Base-by-base conservation (phyloP, 2,113 vertebrate genomes). In the Amblyopsis rosae region DNA sequence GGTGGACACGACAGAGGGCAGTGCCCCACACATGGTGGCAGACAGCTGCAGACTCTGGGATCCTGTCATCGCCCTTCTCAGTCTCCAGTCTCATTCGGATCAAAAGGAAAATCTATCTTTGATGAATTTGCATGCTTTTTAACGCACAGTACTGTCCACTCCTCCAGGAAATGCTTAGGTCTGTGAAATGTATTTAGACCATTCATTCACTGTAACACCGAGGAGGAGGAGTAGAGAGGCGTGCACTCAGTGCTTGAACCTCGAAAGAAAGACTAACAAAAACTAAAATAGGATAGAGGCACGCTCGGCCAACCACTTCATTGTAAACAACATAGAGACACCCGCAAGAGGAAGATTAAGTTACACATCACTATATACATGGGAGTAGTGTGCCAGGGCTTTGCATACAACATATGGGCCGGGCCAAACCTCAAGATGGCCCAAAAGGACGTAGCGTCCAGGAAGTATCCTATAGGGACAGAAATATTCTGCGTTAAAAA, bases 401-500 rank as follows among this genome's bases (percentile, higher is more conserved):
- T 15, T 45, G 33, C 9, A 69, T 69, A 62, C 33, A 46, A 64
- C 65, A 59, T 53, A 49, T 56, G 59, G 64, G 66, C 17, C 4
- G 1, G 4, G 53, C 61, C 62, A 77, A 82, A 64, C 77, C 80
- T 69, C 65, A 83, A 77, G 56, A 69, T 67, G 7, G 64, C 81
- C 70, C 67, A 73, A 67, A 76, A 75, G 77, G 61, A 62, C 45
- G 19, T 26, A 70, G 71, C 65, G 69, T 70, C 67, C 65, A 78
- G 62, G 54, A 50, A 72, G 62, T 16, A 4, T 19, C 5, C 15
- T 26, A 54, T 79, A 68, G 57, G 82, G 89, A 87, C 82, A 86
- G 84, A 83, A 87, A 83, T 73, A 85, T 84, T 86, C 88, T 86
- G 86, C 84, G 84, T 82, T 57, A 57, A 86, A 92, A 91, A 89